Evolutionary conservation across 2,888 invertebrate species (phyloP), one percentile per base, ranked within the genome.

Genomic region (Chaetogeoica ovagalla): DNA sequence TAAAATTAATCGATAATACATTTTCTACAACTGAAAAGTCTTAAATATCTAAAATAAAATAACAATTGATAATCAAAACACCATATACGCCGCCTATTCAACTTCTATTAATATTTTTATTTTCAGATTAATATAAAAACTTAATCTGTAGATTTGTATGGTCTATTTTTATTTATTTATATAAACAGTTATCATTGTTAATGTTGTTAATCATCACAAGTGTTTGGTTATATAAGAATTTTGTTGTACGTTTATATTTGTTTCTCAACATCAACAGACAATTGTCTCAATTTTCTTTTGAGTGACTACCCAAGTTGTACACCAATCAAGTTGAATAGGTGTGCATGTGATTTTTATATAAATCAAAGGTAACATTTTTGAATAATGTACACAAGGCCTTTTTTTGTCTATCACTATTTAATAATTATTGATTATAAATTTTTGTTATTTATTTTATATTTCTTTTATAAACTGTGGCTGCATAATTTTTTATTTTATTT

Each of bases 301-400:
- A 65, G 70, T 63, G 70, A 71, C 63, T 43, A 79, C 39, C 63
- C 79, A 79, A n/a, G 79, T 79, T 79, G 70, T 39, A 79, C 71
- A 79, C 79, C 71, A 17, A 55, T 79, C 79, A 79, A 79, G 79
- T 79, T 71, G 79, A 79, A 79, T 79, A 79, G 79, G 79, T 71
- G 79, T 71, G 70, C 70, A 69, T 79, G 57, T 57, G 63, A 17
- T 63, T 79, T 77, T 70, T 62, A 43, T 70, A 63, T 62, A 79
- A 65, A 70, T 57, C 63, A 79, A 79, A 79, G 79, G 79, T 79
- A 79, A 79, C 79, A 70, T 57, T 70, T 79, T 79, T 71, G 19
- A 65, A 71, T 79, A 79, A 79, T 71, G 79, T 79, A 79, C 79
- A 79, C 70, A 71, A 79, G 79, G 79, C 79, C 79, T 79, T 79